Conservation (phyloP, 2,888 invertebrate genomes). For the Papilio elwesi region DNA sequence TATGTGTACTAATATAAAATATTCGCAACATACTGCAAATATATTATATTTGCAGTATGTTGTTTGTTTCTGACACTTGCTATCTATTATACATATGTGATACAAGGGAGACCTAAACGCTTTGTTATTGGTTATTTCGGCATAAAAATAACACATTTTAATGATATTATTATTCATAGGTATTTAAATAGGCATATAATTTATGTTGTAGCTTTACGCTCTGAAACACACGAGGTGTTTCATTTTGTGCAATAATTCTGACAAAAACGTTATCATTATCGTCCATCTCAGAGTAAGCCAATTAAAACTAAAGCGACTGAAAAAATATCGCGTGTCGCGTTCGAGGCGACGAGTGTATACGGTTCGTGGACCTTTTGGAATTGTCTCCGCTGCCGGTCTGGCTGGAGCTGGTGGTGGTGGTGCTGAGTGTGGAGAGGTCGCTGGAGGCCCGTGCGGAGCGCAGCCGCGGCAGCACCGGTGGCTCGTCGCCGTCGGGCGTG, state of each 20-base stretch:
- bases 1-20: neutral
- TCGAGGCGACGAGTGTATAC: constrained; percentile 30
- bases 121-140: neutral
- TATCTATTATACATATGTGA: neutral
- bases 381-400: constrained; percentile 76
- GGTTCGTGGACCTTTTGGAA: constrained; percentile 73
- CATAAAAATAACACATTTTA: no score
- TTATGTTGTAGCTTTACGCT: no score
- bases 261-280: constrained; percentile 25
- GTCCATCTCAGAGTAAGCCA: constrained; percentile 1
- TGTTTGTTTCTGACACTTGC: neutral
- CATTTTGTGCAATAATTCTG: constrained; percentile 10
- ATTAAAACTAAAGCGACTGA: constrained; percentile 18
- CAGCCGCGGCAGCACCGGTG: constrained; percentile 73
- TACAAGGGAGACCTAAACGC: neutral
- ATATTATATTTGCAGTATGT: no score
- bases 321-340: constrained; percentile 26
- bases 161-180: neutral
- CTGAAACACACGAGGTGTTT: neutral
- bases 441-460: constrained; percentile 80
- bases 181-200: neutral
- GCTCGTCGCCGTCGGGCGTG: constrained; percentile 73
- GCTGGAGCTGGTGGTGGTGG: constrained; percentile 79
- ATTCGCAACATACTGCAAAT: no score
- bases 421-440: constrained; percentile 79